Percentiles rank a stretch among this genome's conserved stretches.
Evolutionary conservation across 37 sponge, comb jelly and placozoan genomes (phyloP).

Genomic region (Amphimedon queenslandica): DNA sequence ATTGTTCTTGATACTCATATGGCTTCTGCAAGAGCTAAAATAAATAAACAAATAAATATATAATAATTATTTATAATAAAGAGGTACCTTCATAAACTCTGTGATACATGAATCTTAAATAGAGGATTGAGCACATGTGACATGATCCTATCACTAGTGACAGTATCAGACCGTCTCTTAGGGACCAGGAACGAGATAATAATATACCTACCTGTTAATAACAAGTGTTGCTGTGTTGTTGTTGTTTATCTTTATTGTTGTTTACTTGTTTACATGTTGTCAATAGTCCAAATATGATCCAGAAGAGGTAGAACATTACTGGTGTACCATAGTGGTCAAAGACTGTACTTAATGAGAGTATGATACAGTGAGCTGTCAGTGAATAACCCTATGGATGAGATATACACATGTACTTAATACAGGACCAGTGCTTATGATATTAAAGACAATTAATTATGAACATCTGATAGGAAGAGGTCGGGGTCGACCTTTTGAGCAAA

Average conservation of each 20-base stretch:
- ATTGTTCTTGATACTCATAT: too few relatives aligned
- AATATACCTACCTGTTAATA: conserved; percentile 45
- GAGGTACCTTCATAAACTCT: conserved; percentile 78
- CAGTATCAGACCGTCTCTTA: conserved; percentile 60
- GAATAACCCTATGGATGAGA: conserved; percentile 57
- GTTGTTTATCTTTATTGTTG: conserved; percentile 13
- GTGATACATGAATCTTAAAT: conserved; percentile 74
- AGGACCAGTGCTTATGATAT: not conserved
- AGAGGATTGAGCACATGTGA: conserved; percentile 79
- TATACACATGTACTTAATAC: not conserved
- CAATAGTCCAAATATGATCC: conserved; percentile 49
- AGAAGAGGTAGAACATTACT: conserved; percentile 37
- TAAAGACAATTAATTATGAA: not conserved
- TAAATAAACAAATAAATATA: not conserved
- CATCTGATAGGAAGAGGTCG: not conserved
- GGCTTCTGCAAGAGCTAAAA: conserved; percentile 1
- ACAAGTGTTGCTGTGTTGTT: conserved; percentile 7
- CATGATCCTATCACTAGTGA: conserved; percentile 23
- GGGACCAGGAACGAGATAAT: conserved; percentile 57
- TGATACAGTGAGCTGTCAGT: conserved; percentile 56
- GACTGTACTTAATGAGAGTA: conserved; percentile 45
- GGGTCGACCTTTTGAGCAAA: too few relatives aligned
- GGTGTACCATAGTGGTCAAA: conserved; percentile 53
- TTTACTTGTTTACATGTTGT: conserved; percentile 59
- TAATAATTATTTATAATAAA: too few relatives aligned